These are phyloP conservation scores for Eumaeus atala DNA, from an alignment of 1,140 invertebrate species.

Conservation along the genomic window DNA sequence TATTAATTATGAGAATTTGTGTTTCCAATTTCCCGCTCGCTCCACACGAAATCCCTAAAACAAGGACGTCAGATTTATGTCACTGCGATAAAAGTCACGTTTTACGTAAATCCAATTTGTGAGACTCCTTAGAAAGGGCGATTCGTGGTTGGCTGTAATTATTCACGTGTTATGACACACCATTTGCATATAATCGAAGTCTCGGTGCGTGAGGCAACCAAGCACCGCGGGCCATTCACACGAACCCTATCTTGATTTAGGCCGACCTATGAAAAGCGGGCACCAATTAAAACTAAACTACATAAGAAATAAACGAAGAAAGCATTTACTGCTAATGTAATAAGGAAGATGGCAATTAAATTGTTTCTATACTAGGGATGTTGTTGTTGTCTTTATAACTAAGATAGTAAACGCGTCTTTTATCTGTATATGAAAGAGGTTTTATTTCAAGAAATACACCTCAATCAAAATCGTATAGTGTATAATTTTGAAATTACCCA, in stretches of 20 bases:
- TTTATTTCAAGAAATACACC: too few species aligned
- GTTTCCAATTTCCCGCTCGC: constrained; percentile 7
- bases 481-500: too few species aligned
- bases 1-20: too few species aligned
- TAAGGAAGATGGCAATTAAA: constrained; percentile 21
- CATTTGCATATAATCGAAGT: constrained; percentile 71
- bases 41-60: constrained; percentile 25
- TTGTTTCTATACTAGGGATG: neutral
- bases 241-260: constrained; percentile 67
- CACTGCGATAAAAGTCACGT: constrained; percentile 53
- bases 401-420: neutral
- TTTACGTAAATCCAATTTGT: constrained; percentile 69
- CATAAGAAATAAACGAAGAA: constrained; percentile 54
- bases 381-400: constrained; percentile 4
- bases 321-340: constrained; percentile 39
- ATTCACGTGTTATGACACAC: constrained; percentile 73
- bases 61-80: constrained; percentile 40
- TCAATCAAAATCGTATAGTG: too few species aligned
- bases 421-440: constrained; percentile 5
- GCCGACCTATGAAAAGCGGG: constrained; percentile 68
- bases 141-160: constrained; percentile 67
- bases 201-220: constrained; percentile 66
- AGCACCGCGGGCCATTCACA: constrained; percentile 67
- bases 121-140: constrained; percentile 60
- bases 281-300: constrained; percentile 68